These are phyloP conservation scores for Gallinago media DNA, from an alignment of 2,113 vertebrate genomes.

Conservation along the genomic window DNA sequence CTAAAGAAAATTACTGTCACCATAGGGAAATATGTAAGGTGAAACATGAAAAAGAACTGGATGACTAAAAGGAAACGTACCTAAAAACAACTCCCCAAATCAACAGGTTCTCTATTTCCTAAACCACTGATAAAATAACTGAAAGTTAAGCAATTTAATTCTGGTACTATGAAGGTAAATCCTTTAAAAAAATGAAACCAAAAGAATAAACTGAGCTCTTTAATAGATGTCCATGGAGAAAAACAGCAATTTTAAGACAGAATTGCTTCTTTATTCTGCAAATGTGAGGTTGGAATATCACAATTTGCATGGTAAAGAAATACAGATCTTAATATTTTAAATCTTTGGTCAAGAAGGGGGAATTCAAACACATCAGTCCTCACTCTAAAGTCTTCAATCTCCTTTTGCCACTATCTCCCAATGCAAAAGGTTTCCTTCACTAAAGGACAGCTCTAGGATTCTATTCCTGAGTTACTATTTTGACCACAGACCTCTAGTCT, in stretches of 20 bases:
- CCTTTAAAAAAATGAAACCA: not conserved
- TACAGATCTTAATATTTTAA: not conserved
- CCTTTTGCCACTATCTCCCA: not conserved
- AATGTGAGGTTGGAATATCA: not conserved
- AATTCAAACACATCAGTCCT: not conserved
- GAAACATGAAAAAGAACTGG: not conserved
- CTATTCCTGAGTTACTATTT: not conserved
- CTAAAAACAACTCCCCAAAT: not conserved
- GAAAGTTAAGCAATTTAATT: not conserved
- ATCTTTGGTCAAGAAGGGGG: not conserved
- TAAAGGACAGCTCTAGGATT: not conserved
- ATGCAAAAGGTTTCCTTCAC: rapidly evolving
- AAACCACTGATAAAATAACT: not conserved
- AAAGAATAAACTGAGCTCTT: not conserved
- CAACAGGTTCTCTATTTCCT: not conserved
- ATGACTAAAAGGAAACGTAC: not conserved
- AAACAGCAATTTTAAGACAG: not conserved
- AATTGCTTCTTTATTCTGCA: not conserved
- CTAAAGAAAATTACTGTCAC: not conserved
- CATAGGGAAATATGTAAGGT: not conserved
- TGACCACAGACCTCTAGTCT: not conserved
- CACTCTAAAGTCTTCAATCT: not conserved
- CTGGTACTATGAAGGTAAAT: not conserved
- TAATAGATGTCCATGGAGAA: not conserved
- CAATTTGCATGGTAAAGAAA: not conserved